Percentiles rank a stretch among this genome's conserved stretches.
Evolutionary conservation across 2,113 vertebrate genomes (phyloP).

Genomic region (Lophura nycthemera): DNA sequence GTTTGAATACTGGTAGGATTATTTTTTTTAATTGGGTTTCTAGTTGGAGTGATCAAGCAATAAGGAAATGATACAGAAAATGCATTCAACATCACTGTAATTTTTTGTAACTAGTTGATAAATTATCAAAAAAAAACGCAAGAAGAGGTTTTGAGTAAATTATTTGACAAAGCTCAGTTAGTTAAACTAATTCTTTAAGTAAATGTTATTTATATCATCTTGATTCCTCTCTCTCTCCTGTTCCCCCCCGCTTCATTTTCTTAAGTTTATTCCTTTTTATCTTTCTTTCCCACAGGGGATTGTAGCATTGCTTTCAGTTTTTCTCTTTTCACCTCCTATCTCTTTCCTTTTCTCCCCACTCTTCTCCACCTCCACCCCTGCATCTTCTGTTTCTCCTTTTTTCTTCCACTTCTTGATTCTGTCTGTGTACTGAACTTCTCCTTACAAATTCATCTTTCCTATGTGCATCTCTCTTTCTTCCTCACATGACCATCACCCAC

Average conservation of each 20-base stretch:
- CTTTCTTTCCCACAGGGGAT: not conserved
- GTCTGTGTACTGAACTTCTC: conserved; percentile 47
- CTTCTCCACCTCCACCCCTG: conserved; percentile 67
- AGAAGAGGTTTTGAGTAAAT: not conserved
- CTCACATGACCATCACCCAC: conserved; percentile 56
- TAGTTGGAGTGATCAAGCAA: not conserved
- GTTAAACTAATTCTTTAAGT: not conserved
- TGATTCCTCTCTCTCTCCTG: not conserved
- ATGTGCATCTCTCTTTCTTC: conserved; percentile 17
- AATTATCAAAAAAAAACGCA: not conserved
- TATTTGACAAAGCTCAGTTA: not conserved
- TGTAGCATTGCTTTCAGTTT: conserved; percentile 40
- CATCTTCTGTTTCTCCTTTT: conserved; percentile 71
- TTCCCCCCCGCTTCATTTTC: not conserved
- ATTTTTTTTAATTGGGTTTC: not conserved
- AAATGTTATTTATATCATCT: not conserved
- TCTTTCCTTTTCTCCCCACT: conserved; percentile 61
- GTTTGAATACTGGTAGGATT: not conserved
- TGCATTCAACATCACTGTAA: not conserved
- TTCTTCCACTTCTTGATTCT: conserved; percentile 49
- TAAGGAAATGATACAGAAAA: not conserved
- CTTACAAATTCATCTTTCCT: conserved; percentile 35
- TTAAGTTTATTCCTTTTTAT: not conserved
- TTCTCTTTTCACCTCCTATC: conserved; percentile 59
- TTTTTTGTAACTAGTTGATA: not conserved